Base-by-base conservation (phyloP, 2,888 invertebrate species). In the Caenorhabditis sinica region DNA sequence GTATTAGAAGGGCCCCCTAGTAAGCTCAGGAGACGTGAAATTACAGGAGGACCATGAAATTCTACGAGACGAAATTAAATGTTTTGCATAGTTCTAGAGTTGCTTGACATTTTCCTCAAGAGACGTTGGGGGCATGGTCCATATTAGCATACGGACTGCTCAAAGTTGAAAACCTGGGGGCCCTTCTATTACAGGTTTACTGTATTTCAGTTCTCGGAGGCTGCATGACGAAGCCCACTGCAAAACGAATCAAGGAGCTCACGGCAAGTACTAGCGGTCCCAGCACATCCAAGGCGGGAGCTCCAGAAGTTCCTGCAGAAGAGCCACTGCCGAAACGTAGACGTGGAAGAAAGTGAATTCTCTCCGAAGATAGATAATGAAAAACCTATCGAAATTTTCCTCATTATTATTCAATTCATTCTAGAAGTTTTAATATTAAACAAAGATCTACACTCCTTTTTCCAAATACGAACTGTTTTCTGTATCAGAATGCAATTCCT, bases 321-420 rank as follows among this genome's bases (percentile, higher is more conserved):
- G 69, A 20, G 15, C 77, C 77, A 23, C 63, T 79, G 11, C 33
- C 77, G 56, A 79, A 79, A 25, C 69, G 77, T 53, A 71, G 77
- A 43, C 77, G 77, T 71, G 63, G 53, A 0, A 71, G 71, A 23
- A 68, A 68, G 36, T 68, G 13, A 53, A 20, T 36, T 15, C 4
- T 45, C 17, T 13, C 6, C 25, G 23, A 56, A 56, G n/a, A 20
- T 23, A 11, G 11, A 28, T 56, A 23, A 20, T 51, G n/a, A 9
- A 51, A 51, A n/a, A n/a, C n/a, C n/a, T n/a, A n/a, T 49, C 49
- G 17, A 17, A 5, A 20, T 23, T 51, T 23, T 23, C 5, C 51
- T 20, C 2, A 40, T 6, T 63, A n/a, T 36, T 11, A 20, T 20
- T 63, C 43, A 63, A 33, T 33, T 40, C 71, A 20, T 56, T 36